Evolutionary conservation across 2,888 invertebrate species (phyloP).

Genomic region (Noctua janthe): DNA sequence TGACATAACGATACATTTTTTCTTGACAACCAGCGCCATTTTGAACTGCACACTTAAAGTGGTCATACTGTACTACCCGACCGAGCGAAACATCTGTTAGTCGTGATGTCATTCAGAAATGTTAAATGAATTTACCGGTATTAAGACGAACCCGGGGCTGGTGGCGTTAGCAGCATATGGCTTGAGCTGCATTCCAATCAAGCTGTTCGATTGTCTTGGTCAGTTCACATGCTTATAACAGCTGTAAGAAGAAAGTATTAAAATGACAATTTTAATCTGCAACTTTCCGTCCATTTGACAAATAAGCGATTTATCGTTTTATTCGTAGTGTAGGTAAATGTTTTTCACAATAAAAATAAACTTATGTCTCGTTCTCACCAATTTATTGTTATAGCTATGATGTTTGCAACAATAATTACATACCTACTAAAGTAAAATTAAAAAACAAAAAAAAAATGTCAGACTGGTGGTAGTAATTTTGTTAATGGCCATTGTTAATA

Average conservation of each 20-base stretch:
- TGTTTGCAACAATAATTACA: too few relatives aligned
- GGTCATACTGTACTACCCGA: neutral
- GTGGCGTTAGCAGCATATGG: neutral
- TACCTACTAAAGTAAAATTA: too few relatives aligned
- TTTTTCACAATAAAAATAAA: too few relatives aligned
- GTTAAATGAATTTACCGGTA: too few relatives aligned
- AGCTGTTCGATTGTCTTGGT: neutral
- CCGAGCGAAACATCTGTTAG: neutral
- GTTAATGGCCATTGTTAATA: too few relatives aligned
- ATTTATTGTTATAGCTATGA: too few relatives aligned
- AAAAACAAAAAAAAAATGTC: too few relatives aligned
- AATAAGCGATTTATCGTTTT: neutral
- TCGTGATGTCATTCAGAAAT: neutral
- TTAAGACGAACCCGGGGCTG: too few relatives aligned
- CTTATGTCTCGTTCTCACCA: too few relatives aligned
- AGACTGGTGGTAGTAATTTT: too few relatives aligned
- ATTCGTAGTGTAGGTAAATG: too few relatives aligned
- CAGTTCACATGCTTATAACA: neutral
- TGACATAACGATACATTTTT: neutral
- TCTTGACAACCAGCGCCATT: neutral
- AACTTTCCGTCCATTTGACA: neutral
- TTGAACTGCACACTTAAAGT: neutral
- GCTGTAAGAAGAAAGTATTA: neutral
- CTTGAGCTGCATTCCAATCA: neutral
- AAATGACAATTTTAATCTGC: neutral